Evolutionary conservation across 2,113 vertebrate species (phyloP).

Genomic region (Misgurnus anguillicaudatus): DNA sequence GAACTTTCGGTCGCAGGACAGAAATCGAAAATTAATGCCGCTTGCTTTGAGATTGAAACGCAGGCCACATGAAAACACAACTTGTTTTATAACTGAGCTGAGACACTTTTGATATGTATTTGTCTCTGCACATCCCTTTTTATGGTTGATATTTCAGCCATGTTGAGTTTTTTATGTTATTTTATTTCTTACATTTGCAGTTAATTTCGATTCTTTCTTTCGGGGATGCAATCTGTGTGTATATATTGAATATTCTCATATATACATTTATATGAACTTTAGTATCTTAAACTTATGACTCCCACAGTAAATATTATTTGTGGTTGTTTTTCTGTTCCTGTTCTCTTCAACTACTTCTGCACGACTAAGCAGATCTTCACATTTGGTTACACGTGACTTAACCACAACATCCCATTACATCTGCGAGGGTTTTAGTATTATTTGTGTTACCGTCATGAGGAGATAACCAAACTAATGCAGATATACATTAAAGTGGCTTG

Average conservation of each 20-base stretch:
- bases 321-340: not conserved
- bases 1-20: slow-evolving; percentile 62
- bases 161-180: not conserved
- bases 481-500: not conserved
- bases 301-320: slow-evolving; percentile 11
- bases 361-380: not conserved
- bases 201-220: not conserved
- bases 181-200: slow-evolving; percentile 2
- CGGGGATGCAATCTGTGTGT: not conserved
- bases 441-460: not conserved
- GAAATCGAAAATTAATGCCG: slow-evolving; percentile 9
- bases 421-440: not conserved
- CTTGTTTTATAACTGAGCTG: slow-evolving; percentile 30
- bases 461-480: not conserved
- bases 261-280: slow-evolving; percentile 4
- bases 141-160: slow-evolving; percentile 9
- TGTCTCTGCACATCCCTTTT: not conserved
- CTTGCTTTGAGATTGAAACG: slow-evolving; percentile 23
- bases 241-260: slow-evolving; percentile 2
- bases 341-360: not conserved
- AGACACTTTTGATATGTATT: not conserved
- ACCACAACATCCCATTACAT: not conserved
- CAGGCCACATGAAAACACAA: slow-evolving; percentile 14
- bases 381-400: not conserved
- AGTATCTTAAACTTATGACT: not conserved